Evolutionary conservation across 1,140 invertebrate genomes (phyloP), one percentile per base, ranked within the genome.

Genomic region (Drosophila albomicans): DNA sequence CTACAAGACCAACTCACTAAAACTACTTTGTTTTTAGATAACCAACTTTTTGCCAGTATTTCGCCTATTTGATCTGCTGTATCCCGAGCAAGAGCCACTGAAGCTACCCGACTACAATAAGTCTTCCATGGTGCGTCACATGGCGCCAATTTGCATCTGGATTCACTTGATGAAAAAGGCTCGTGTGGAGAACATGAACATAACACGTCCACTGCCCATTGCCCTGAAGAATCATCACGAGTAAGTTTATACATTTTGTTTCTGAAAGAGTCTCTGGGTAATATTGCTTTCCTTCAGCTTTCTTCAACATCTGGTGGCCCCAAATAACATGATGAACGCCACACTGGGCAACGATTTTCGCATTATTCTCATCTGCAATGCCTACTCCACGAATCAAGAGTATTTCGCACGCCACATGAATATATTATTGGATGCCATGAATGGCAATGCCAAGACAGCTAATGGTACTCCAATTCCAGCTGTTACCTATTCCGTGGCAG

Each of bases 111-210:
- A 99, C 93, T 96, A 96, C 51, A 96, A 95, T 20, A 97, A 97
- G 85, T 95, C 97, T 51, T 95, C 96, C 46, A 97, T 97, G 81
- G 98, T 98, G 11, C 96, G 98, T 88, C 96, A 91, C 93, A 97
- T 99, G 96, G 97, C 98, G 1, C 96, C 97, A 45, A 97, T 97
- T 5, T 99, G 97, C 84, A 99, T 99, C 90, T 99, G 98, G 97
- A 98, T 99, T 86, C 98, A 99, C 93, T 94, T 99, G 38, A 94
- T 97, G 68, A 99, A 98, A 92, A 99, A 99, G 93, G 98, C 98
- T 7, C 96, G 98, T 86, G 94, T 94, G 10, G 96, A 98, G 78
- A 96, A 96, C 78, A 95, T 95, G 63, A 96, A 95, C 75, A 95
- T 97, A 85, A 95, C 95, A 58, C 93, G 96, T 75, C 95, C 97